A percentile compares a stretch with the other conserved stretches of the same genome.
These are phyloP conservation scores for Neomicropteryx cornuta DNA, from an alignment of 1,140 invertebrate species.

Conservation along the genomic window DNA sequence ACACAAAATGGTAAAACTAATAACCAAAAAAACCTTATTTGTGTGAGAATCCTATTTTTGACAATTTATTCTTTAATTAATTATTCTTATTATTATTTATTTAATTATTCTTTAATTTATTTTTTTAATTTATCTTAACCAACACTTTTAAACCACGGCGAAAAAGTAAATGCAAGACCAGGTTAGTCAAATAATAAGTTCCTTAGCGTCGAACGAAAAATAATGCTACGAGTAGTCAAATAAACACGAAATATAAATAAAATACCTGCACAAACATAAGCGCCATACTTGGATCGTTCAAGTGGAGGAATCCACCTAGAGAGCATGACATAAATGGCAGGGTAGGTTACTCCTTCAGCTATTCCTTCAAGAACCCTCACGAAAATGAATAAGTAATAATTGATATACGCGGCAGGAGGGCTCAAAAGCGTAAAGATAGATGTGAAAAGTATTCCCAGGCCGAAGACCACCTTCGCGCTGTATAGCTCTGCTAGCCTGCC, in stretches of 20 bases:
- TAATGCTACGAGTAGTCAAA: conserved; percentile 2
- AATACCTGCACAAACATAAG: conserved; percentile 64
- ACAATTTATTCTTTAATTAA: no score
- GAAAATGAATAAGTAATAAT: conserved; percentile 59
- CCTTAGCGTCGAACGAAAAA: no score
- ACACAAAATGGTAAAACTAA: no score
- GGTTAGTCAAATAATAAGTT: no score
- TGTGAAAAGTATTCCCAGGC: conserved; percentile 62
- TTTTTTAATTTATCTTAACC: no score
- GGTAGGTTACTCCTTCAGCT: conserved; percentile 77
- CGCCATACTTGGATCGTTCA: conserved; percentile 70
- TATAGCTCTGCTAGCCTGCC: conserved; percentile 68
- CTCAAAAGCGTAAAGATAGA: conserved; percentile 67
- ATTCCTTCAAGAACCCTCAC: conserved; percentile 76
- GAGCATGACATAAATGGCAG: conserved; percentile 72
- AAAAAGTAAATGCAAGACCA: no score
- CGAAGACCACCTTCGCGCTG: conserved; percentile 72
- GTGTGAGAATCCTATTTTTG: no score
- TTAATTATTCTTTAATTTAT: no score
- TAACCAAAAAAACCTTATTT: no score
- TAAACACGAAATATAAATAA: conserved; percentile 15
- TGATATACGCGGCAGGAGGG: conserved; percentile 58
- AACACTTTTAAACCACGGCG: no score
- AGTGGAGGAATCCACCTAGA: conserved; percentile 72
- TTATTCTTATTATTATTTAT: no score